Evolutionary conservation across 2,797 vertebrate genomes (phyloP), one percentile per base, ranked within the genome.

Genomic region (Hippocampus kuda): DNA sequence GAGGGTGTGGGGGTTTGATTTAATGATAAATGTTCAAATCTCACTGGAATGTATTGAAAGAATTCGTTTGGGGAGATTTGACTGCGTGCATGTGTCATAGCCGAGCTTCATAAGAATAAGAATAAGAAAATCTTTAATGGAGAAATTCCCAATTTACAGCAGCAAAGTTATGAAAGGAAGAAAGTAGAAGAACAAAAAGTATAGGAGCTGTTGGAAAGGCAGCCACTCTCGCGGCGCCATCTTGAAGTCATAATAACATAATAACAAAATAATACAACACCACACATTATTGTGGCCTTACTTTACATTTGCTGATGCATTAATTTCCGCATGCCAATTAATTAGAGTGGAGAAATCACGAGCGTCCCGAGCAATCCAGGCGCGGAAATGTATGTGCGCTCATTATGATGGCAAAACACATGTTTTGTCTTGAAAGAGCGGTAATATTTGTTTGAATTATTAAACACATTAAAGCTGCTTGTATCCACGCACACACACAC

Each of bases 41-140:
- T 49, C 73, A 81, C 75, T 72, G 77, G 83, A 88, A 81, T 76
- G 66, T 75, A 67, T 72, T 24, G 70, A 74, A 81, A n/a, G 4
- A 76, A 79, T 83, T 79, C 74, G 64, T 85, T 73, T 70, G 3
- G 24, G 26, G 41, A 73, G 66, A 80, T 79, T 73, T 77, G 70
- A 72, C 53, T 69, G 13, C 24, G 2, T 0, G 15, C 5, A 42
- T 70, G 30, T 24, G 24, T 18, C 57, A 8, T 2, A 18, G 1
- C 30, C 24, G 24, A 10, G 56, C 24, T 26, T 57, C 15, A 46
- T 12, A 34, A 34, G 5, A 6, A 34, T 34, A 34, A 34, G 34
- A 34, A 34, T 34, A 34, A 34, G 5, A 1, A 34, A 34, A 34
- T 6, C 5, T 6, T 34, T 34, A 6, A 34, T 34, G 34, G 34